Percentiles rank a stretch among this genome's conserved stretches.
phyloP scores from a whole-genome alignment of 2,888 invertebrate species.

The Leptinotarsa juncta region DNA sequence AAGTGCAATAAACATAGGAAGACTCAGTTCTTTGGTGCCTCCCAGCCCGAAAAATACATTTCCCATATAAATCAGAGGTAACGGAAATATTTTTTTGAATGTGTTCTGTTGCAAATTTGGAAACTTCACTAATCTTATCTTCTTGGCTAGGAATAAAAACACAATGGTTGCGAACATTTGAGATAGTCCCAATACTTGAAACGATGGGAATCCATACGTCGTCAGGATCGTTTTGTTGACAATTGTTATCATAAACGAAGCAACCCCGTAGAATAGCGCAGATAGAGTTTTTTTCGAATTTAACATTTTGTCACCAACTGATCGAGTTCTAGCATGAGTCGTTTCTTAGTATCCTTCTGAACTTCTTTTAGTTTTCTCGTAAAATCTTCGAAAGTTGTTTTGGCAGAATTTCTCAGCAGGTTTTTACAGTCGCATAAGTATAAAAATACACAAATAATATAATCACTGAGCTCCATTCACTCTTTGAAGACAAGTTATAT shows the following conservation, averaged over 20 bases:
- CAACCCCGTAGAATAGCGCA: slow-evolving; percentile 89
- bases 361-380: neutral
- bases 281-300: slow-evolving; percentile 74
- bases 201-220: slow-evolving; percentile 91
- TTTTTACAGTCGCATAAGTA: no score
- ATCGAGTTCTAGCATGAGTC: slow-evolving; percentile 43
- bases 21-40: slow-evolving; percentile 92
- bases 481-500: no score
- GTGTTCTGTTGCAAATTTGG: slow-evolving; percentile 79
- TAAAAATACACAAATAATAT: no score
- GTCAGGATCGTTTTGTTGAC: slow-evolving; percentile 96
- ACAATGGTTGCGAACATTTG: slow-evolving; percentile 90
- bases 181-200: slow-evolving; percentile 88
- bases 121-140: slow-evolving; percentile 79
- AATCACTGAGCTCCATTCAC: no score
- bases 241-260: slow-evolving; percentile 95
- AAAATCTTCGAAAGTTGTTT: no score
- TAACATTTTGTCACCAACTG: slow-evolving; percentile 52
- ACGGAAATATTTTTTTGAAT: slow-evolving; percentile 88
- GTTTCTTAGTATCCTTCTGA: slow-evolving; percentile 14
- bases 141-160: slow-evolving; percentile 81
- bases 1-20: slow-evolving; percentile 98
- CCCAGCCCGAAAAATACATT: slow-evolving; percentile 97
- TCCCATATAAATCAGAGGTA: slow-evolving; percentile 93
- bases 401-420: no score